phyloP scores from a whole-genome alignment of 2,113 vertebrate species.

The Dicerorhinus sumatrensis region DNA sequence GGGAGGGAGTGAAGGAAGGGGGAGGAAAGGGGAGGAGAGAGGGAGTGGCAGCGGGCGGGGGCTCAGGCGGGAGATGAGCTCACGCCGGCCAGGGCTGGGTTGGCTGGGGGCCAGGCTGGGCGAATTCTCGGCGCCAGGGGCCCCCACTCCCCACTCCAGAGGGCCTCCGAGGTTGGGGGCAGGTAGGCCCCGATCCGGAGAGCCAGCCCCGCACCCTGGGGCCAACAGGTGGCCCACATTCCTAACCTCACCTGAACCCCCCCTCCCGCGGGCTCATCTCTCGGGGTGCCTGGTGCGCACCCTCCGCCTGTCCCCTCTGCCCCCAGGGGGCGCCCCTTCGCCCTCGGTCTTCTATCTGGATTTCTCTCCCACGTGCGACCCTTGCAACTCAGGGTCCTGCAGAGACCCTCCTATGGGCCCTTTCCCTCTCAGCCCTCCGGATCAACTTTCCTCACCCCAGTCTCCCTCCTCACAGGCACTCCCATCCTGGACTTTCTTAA shows the following conservation, averaged over 20 bases:
- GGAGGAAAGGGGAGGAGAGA: constrained; percentile 80
- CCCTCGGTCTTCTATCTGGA: background rate
- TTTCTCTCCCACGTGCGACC: constrained; percentile 60
- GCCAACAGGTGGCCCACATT: constrained; percentile 71
- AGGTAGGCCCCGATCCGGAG: background rate
- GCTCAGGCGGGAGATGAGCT: constrained; percentile 78
- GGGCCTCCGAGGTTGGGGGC: constrained; percentile 26
- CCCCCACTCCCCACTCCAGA: constrained; percentile 70
- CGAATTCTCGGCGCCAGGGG: constrained; percentile 76
- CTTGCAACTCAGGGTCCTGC: constrained; percentile 39
- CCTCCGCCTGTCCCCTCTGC: background rate
- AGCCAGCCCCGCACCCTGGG: background rate
- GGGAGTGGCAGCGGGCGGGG: constrained; percentile 76
- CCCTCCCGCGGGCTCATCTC: background rate
- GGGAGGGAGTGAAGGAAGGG: constrained; percentile 62
- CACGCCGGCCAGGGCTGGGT: constrained; percentile 75
- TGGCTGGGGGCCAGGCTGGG: constrained; percentile 78
- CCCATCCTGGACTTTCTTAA: background rate
- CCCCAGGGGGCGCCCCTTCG: constrained; percentile 60
- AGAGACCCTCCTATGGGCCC: background rate
- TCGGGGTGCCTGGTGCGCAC: background rate
- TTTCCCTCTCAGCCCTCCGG: background rate
- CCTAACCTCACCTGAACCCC: constrained; percentile 65
- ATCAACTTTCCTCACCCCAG: background rate
- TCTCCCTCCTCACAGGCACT: background rate